Base-by-base conservation (phyloP, 2,113 vertebrate genomes). In the Corythornis madagascariensis region DNA sequence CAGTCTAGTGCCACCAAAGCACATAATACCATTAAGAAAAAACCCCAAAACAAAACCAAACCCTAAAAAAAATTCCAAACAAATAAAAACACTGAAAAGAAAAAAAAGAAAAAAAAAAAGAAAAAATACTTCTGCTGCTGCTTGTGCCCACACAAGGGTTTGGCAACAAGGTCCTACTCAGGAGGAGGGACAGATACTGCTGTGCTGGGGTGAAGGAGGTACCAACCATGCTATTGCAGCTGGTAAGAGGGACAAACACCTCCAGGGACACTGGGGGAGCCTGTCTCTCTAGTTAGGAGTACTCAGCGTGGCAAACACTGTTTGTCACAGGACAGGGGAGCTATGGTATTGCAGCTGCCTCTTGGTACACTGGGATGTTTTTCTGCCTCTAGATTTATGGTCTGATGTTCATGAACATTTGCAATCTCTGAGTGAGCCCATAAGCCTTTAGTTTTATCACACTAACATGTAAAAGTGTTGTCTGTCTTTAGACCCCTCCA, bases 331-430 rank as follows among this genome's bases (percentile, higher is more conserved):
- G 89, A 89, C 77, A 6, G 15, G 90, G 84, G 53, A 92, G 65
- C 89, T 95, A 43, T 61, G 77, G 93, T 80, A 72, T 45, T 84
- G 80, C 81, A 92, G 70, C 72, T 57, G 70, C 73, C 29, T 86
- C 69, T 61, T 29, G 1, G 1, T 15, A 53, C 0, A 2, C 35
- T 64, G 53, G 57, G 73, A 78, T 53, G 53, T 60, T 88, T 43
- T 84, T 84, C 53, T 50, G 53, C 53, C 69, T 92, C 69, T 40
- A 55, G 69, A 50, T 90, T 67, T 69, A 93, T 65, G 77, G 40
- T 86, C 66, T 88, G 80, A 75, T 43, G 69, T 65, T 83, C 80
- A 76, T 35, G 48, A 83, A 69, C 18, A 31, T 81, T 94, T 82
- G 61, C 76, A 81, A 45, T 80, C 43, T 56, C 72, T 35, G 35